Evolutionary conservation across 2,797 vertebrate species (phyloP), one percentile per base, ranked within the genome.

Genomic region (Tokudaia muenninki): DNA sequence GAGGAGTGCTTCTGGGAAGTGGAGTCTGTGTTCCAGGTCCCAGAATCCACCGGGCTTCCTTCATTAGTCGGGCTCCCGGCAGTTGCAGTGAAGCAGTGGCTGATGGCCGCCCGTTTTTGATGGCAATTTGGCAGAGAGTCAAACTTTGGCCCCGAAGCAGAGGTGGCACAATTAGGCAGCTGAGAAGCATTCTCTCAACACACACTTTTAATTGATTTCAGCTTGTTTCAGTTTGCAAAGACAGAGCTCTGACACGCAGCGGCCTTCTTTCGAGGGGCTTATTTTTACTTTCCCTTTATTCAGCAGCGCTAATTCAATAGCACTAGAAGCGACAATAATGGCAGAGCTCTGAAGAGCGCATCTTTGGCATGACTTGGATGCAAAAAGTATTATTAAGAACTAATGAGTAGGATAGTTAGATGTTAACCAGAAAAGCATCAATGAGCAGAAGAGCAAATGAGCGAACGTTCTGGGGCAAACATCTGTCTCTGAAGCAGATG

Each of bases 81-180:
- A 22, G 94, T 9, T 26, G 89, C 55, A 47, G 22, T 34, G 65
- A n/a, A 67, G 82, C 70, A 55, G 59, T 1, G 26, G 61, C 95
- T 94, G 77, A 93, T 1, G 94, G 97, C 89, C 1, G 82, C 97
- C 93, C 97, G 77, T 96, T 95, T 78, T 94, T 93, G 97, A 97
- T 97, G 96, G 93, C 97, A 97, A 2, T 96, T 97, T 98, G 98
- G 98, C 98, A 97, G 93, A 86, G 82, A 96, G 93, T 98, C 98
- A 98, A 97, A 98, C 97, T 97, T 97, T 94, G 97, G 97, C 97
- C 97, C 97, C 55, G 61, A 96, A 97, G 97, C 94, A 97, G 98
- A 98, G 98, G 98, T 98, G 97, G 96, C 92, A 86, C 97, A 98
- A 98, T 98, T 98, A 98, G 97, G 92, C 98, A 98, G 98, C 98